Percentiles rank a stretch among this genome's conserved stretches.
These are phyloP conservation scores for Monodelphis domestica DNA, from an alignment of 2,797 vertebrate genomes.

Conservation along the genomic window DNA sequence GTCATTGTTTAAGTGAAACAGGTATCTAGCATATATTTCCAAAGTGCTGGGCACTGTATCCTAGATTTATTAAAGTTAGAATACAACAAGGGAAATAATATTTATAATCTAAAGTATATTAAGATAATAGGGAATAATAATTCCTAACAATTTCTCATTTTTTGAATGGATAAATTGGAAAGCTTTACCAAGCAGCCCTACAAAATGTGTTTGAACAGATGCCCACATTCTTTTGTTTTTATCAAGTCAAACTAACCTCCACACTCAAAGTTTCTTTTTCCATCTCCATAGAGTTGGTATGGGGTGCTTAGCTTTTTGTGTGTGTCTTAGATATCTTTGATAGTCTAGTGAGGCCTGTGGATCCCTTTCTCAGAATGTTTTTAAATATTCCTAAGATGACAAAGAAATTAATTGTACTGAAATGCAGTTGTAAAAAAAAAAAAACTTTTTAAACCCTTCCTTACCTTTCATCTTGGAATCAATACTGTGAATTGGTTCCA, in stretches of 20 bases:
- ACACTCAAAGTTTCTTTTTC: not conserved
- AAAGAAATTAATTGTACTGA: too few relatives aligned
- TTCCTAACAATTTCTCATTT: not conserved
- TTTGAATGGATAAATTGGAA: not conserved
- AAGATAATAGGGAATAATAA: not conserved
- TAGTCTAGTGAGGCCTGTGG: not conserved
- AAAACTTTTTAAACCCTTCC: too few relatives aligned
- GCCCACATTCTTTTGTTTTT: not conserved
- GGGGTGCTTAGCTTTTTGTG: not conserved
- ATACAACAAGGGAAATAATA: slow-evolving; percentile 29
- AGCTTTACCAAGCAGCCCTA: not conserved
- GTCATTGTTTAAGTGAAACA: slow-evolving; percentile 61
- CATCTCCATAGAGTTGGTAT: not conserved
- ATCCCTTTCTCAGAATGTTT: not conserved
- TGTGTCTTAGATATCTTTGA: not conserved
- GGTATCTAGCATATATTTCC: slow-evolving; percentile 67
- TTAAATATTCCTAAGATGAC: not conserved
- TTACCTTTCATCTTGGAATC: too few relatives aligned
- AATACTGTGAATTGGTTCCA: too few relatives aligned
- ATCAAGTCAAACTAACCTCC: not conserved
- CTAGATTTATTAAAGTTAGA: slow-evolving; percentile 58
- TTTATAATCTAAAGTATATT: not conserved
- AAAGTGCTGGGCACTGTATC: slow-evolving; percentile 56
- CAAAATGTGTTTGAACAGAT: not conserved
- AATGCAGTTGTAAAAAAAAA: too few relatives aligned